phyloP scores from a whole-genome alignment of 2,888 invertebrate species.

The Atethmia centrago region DNA sequence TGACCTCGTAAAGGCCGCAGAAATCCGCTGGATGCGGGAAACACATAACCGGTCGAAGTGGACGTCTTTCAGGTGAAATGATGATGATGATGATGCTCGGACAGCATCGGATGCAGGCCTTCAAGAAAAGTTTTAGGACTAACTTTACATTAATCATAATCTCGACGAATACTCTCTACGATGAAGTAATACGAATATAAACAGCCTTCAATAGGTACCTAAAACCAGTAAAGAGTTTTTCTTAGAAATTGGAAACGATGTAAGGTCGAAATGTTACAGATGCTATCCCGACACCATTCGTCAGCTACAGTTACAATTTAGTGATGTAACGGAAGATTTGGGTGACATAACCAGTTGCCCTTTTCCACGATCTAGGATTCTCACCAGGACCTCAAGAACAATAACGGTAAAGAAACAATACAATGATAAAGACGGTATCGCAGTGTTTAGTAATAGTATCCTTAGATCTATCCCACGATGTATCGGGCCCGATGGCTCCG shows the following conservation, averaged over 20 bases:
- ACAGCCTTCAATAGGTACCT: background rate
- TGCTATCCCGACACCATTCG: background rate
- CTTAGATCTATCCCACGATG: slow-evolving; percentile 50
- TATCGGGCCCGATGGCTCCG: slow-evolving; percentile 49
- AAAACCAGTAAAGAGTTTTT: background rate
- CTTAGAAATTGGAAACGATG: slow-evolving; percentile 6
- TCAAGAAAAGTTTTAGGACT: slow-evolving; percentile 12
- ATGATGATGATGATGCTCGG: no score
- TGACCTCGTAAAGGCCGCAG: no score
- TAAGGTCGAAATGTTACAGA: slow-evolving; percentile 9
- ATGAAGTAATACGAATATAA: background rate
- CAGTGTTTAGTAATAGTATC: slow-evolving; percentile 45
- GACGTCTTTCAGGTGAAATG: no score
- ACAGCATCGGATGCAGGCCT: no score
- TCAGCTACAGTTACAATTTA: slow-evolving; percentile 5
- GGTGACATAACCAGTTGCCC: slow-evolving; percentile 2
- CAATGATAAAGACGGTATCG: slow-evolving; percentile 40
- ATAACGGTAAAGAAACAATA: slow-evolving; percentile 48
- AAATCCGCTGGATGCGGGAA: no score
- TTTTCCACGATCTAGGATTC: slow-evolving; percentile 35
- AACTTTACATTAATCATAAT: slow-evolving; percentile 19
- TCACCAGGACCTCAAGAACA: slow-evolving; percentile 11
- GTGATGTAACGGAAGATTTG: slow-evolving; percentile 10
- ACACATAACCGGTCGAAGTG: no score
- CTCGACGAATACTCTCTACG: background rate